Conservation (phyloP, 2,888 invertebrate genomes). For the Rambutsinella grinnellia region DNA sequence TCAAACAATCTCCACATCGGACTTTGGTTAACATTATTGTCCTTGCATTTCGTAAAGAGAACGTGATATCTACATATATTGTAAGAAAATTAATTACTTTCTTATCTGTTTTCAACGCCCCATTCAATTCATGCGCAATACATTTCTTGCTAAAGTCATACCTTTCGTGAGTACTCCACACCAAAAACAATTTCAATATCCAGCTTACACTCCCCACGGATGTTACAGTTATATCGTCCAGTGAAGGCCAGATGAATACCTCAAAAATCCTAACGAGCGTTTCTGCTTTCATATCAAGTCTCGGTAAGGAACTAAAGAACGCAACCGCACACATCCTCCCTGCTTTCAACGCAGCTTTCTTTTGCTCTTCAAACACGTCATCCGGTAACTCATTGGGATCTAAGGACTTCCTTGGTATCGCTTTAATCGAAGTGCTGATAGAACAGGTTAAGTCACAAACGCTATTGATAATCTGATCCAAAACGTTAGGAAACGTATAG, state of each 20-base stretch:
- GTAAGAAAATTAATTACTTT: neutral
- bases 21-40: constrained; percentile 25
- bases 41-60: constrained; percentile 44
- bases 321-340: constrained; percentile 71
- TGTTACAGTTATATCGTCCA: constrained; percentile 69
- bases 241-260: constrained; percentile 84
- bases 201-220: constrained; percentile 52
- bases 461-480: constrained; percentile 50
- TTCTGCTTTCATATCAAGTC: constrained; percentile 78
- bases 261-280: constrained; percentile 83
- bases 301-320: constrained; percentile 85
- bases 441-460: constrained; percentile 45
- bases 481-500: constrained; percentile 51
- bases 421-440: constrained; percentile 25
- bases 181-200: constrained; percentile 81
- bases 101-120: no score
- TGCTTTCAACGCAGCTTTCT: constrained; percentile 55
- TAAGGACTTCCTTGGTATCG: constrained; percentile 26
- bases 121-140: neutral
- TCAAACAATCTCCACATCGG: constrained; percentile 54
- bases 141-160: constrained; percentile 63
- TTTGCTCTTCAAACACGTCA: constrained; percentile 55
- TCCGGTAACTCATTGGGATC: constrained; percentile 49
- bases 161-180: constrained; percentile 85
- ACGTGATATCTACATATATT: constrained; percentile 34